Conservation (phyloP, 2,113 vertebrate genomes). For the Marmota flaviventris region DNA sequence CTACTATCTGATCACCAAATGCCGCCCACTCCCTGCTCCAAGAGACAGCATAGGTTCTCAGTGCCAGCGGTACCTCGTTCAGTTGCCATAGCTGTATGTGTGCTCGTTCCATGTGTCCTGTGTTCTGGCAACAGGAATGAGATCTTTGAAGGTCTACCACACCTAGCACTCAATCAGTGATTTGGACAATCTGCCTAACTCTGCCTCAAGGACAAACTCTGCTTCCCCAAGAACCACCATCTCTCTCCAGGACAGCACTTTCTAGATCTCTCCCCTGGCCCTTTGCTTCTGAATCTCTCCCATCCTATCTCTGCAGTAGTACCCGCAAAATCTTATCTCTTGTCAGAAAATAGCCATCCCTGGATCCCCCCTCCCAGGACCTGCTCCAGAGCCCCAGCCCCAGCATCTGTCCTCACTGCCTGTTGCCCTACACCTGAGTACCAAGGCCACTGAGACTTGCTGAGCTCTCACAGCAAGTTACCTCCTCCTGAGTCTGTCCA, state of each 20-base stretch:
- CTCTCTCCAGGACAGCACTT: neutral
- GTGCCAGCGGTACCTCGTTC: neutral
- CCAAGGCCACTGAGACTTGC: neutral
- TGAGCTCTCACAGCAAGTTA: neutral
- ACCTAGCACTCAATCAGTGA: neutral
- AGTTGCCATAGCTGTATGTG: neutral
- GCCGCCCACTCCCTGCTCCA: neutral
- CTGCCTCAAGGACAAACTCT: neutral
- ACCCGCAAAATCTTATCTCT: neutral
- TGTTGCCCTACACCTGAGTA: neutral
- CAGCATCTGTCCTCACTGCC: neutral
- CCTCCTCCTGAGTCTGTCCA: neutral
- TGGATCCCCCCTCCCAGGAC: neutral
- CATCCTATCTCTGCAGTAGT: neutral
- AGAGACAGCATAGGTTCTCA: neutral
- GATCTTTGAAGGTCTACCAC: neutral
- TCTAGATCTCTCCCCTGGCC: neutral
- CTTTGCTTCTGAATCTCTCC: neutral
- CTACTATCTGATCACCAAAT: neutral
- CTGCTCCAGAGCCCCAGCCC: neutral
- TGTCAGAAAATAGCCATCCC: neutral
- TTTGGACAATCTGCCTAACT: neutral
- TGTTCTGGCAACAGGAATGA: neutral
- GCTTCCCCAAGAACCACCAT: neutral
- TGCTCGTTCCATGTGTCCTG: neutral